Base-by-base conservation (phyloP, 2,113 vertebrate genomes). In the Neolamprologus longior region DNA sequence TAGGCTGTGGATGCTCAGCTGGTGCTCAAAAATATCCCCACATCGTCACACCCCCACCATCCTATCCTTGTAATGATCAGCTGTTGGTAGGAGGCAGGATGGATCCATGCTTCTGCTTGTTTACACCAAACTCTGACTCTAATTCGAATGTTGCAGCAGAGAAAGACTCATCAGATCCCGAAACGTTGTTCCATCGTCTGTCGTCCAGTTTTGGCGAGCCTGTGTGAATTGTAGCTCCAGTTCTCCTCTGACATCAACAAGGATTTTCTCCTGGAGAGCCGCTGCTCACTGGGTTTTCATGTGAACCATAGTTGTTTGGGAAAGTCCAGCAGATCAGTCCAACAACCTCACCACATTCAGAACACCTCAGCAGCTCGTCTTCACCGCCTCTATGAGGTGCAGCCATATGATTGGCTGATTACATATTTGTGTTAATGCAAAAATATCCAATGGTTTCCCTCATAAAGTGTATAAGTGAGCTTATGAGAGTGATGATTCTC, bases 321-420 rank as follows among this genome's bases (percentile, higher is more conserved):
- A 2, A 76, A 19, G 24, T 7, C 24, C 40, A 28, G 24, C 21
- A 47, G 40, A 47, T 17, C 21, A 47, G 68, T 3, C 40, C 37
- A 42, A 15, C 5, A 71, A 9, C n/a, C 11, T 21, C 35, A 4
- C 13, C 37, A 26, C 8, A 6, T 15, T 73, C 37, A 42, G 0
- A 45, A 24, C 11, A 0, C 21, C 40, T 71, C 37, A 26, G n/a
- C 37, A 0, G 14, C 8, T 47, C 2, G 0, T 73, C 68, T 73
- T 73, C 21, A 26, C 14, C 24, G 0, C 24, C 42, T 24, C 61
- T 21, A 21, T 15, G 37, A 26, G 1, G 5, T 76, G 40, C 71
- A 47, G 71, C 24, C 42, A 0, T 76, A 0, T 47, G 42, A 76
- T 28, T 76, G 42, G 71, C 24, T 47, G 24, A 28, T 28, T 73